phyloP scores from a whole-genome alignment of 2,888 invertebrate genomes.

The Trichacis sp. region DNA sequence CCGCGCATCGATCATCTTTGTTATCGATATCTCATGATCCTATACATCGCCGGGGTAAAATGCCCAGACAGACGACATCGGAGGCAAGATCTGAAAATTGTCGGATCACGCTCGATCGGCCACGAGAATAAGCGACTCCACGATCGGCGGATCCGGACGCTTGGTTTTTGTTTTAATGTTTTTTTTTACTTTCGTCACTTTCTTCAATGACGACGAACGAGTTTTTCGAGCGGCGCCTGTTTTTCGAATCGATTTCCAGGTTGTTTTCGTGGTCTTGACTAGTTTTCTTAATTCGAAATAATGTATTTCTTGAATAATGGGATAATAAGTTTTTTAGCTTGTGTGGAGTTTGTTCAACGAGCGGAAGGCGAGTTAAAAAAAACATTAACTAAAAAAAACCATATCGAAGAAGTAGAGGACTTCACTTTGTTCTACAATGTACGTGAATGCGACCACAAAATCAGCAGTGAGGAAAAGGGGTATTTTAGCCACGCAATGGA shows the following conservation, averaged over 20 bases:
- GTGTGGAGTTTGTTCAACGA: no score
- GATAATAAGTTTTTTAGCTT: no score
- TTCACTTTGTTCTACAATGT: no score
- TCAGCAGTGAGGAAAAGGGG: no score
- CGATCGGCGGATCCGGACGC: conserved; percentile 18
- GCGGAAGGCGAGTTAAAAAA: no score
- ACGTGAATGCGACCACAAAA: no score
- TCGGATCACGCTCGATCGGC: conserved; percentile 62
- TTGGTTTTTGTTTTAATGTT: conserved; percentile 39
- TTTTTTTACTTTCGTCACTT: conserved; percentile 23
- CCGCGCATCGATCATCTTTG: conserved; percentile 66
- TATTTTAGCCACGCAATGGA: no score
- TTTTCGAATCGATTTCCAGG: neutral
- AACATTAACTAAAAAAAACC: no score
- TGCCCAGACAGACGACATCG: conserved; percentile 48
- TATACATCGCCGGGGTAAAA: conserved; percentile 37
- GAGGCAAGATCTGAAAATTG: conserved; percentile 57
- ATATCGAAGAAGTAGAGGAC: no score
- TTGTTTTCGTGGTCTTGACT: neutral
- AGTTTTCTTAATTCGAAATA: no score
- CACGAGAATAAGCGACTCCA: conserved; percentile 60
- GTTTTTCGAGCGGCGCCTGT: no score
- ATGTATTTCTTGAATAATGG: no score
- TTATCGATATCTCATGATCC: conserved; percentile 64
- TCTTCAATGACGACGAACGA: neutral